Base-by-base conservation (phyloP, 1,140 invertebrate genomes). In the Mamestra configurata region DNA sequence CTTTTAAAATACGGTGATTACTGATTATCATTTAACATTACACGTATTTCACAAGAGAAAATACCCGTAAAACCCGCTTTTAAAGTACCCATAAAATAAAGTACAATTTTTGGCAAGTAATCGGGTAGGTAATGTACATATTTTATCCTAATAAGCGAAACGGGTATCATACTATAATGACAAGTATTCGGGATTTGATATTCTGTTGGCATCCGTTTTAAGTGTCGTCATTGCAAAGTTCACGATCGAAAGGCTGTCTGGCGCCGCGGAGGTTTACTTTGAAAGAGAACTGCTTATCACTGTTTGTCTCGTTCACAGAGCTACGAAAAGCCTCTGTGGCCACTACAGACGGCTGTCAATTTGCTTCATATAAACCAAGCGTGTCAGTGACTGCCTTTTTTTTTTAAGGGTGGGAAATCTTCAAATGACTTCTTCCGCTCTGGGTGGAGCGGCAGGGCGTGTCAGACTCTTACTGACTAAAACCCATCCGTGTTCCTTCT, bases 221-320 rank as follows among this genome's bases (percentile, higher is more conserved):
- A 15, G 11, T 70, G 66, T 49, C 66, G 66, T 70, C 40, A 70
- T 27, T 24, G 22, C 22, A 70, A 46, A 70, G 40, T 70, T 70
- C 66, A 20, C 18, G 11, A 49, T 49, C 11, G 13, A 70, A 68
- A 46, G 13, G 66, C 66, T 46, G 66, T 46, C 40, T 70, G 66
- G 66, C 66, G 66, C 66, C 66, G 24, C 18, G 18, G 18, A 40
- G 66, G 22, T 68, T 68, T 68, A 68, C 66, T 70, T 70, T 70
- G 40, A 70, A 70, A 70, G 22, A 49, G 66, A 70, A 70, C 40
- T 49, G 40, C 40, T 49, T 70, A 49, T 70, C 66, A 70, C 22
- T 49, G 27, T 31, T 31, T 5, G 27, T 31, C 27, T 31, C 27
- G 5, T 3, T 31, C 27, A 31, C 5, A 31, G 27, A 31, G 5